Evolutionary conservation across 2,113 vertebrate species (phyloP), one percentile per base, ranked within the genome.

Genomic region (Rousettus leschenaultii): DNA sequence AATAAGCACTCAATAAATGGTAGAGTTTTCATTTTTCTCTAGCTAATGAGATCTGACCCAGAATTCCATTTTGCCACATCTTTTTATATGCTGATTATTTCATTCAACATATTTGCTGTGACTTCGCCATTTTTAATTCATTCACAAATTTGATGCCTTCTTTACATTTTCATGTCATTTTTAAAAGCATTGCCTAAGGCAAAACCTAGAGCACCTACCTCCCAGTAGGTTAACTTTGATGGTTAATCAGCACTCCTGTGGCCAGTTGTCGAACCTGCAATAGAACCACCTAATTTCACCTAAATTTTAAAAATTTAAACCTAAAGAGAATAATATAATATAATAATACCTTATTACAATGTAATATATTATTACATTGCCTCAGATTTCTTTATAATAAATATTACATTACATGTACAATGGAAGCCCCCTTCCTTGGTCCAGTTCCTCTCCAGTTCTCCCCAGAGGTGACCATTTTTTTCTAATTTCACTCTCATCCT

Each of bases 341-440:
- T n/a, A 61, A 21, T 3, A 2, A 38, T 85, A 66, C 51, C 85
- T 91, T 77, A 45, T 96, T 80, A 65, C 11, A 71, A 86, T 26
- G 48, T 92, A 57, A 85, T 70, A 43, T 59, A 16, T 84, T 59
- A 51, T 79, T 74, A 30, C 40, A 33, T 63, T 55, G 40, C 65
- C 48, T 80, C 26, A 57, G 11, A 90, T 89, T 95, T 88, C 59
- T 92, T 92, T 92, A n/a, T 86, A 95, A 75, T 48, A 93, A 93
- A 79, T 71, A 63, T 88, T 91, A 71, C 8, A 87, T 70, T 59
- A 35, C 22, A 61, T 30, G 13, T 48, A 82, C 57, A 77, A 10
- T 65, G 38, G 22, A 82, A 88, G 21, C 6, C 21, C 45, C 65
- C 13, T 95, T 77, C 30, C 18, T 30, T 95, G 35, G 22, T 78